These are phyloP conservation scores for Podargus strigoides DNA, from an alignment of 2,797 vertebrate genomes.

Conservation along the genomic window DNA sequence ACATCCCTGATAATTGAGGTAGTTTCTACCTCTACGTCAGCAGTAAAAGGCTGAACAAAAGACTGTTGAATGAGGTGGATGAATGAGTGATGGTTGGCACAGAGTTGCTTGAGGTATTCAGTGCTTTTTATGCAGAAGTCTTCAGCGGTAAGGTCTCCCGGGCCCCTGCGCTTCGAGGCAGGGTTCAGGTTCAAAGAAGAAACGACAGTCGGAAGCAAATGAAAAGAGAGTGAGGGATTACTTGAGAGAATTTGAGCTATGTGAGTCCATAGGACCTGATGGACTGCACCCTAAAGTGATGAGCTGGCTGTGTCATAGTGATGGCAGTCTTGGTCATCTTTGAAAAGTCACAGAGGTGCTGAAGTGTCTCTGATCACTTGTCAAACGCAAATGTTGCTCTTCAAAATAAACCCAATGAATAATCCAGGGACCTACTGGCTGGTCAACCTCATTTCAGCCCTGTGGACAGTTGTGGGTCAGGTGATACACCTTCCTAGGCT, in stretches of 20 bases:
- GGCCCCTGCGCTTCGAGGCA: background rate
- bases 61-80: background rate
- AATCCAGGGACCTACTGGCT: background rate
- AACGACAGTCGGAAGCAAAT: background rate
- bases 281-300: background rate
- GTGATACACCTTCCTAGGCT: background rate
- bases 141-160: background rate
- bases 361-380: background rate
- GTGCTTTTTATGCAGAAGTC: background rate
- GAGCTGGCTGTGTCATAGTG: background rate
- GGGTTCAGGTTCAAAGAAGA: background rate
- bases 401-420: background rate
- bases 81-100: background rate
- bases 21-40: background rate
- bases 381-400: background rate
- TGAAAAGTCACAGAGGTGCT: background rate
- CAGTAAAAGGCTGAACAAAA: background rate
- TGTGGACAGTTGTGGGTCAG: accelerated
- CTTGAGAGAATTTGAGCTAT: background rate
- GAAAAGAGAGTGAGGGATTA: background rate
- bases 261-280: background rate
- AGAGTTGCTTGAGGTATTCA: background rate
- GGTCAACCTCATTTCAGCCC: background rate
- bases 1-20: background rate
- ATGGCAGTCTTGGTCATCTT: background rate